phyloP scores from a whole-genome alignment of 2,113 vertebrate genomes.

The Hylia prasina region DNA sequence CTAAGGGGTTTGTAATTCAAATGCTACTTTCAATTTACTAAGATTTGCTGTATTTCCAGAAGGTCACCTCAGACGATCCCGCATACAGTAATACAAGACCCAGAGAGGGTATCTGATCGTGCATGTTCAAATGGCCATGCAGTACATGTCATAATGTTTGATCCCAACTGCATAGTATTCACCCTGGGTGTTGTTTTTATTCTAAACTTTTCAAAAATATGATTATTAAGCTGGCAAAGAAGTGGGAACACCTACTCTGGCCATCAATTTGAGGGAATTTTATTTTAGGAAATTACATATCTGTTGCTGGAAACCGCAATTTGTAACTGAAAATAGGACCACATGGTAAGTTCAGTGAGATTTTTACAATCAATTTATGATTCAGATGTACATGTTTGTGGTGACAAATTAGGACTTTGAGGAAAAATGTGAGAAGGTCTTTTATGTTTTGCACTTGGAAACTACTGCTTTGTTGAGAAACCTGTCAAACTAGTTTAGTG shows the following conservation, averaged over 20 bases:
- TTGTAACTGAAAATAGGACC: background rate
- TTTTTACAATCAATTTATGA: background rate
- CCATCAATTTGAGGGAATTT: background rate
- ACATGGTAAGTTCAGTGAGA: background rate
- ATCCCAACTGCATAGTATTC: background rate
- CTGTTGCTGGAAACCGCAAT: background rate
- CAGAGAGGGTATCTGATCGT: background rate
- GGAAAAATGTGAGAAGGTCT: background rate
- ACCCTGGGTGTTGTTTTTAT: background rate
- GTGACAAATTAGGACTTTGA: background rate
- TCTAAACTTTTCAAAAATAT: background rate
- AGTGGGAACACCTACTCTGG: background rate
- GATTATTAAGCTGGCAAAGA: background rate
- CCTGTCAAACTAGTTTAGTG: background rate
- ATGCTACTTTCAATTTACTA: background rate
- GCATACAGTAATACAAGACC: background rate
- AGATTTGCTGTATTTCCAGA: background rate
- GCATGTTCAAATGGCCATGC: background rate
- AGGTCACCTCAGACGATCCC: background rate
- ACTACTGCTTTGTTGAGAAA: background rate
- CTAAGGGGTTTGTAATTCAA: constrained; percentile 13
- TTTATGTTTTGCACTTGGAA: background rate
- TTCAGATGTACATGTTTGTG: background rate
- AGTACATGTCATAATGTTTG: too few species aligned
- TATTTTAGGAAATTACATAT: background rate